These are phyloP conservation scores for Penelope pileata DNA, from an alignment of 2,113 vertebrate genomes.

Conservation along the genomic window DNA sequence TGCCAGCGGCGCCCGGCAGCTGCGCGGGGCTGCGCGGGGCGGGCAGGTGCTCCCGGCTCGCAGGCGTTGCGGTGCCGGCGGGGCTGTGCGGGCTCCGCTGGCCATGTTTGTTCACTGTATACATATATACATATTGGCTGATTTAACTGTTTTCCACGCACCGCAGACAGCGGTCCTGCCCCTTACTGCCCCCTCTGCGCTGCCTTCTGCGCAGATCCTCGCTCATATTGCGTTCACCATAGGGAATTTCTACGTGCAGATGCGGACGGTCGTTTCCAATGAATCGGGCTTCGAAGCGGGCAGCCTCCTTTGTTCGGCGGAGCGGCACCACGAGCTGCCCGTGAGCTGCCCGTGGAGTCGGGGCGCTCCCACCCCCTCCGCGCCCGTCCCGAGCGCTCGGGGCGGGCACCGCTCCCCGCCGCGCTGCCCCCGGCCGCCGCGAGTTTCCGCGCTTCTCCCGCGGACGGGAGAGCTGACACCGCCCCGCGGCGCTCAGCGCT, in stretches of 20 bases:
- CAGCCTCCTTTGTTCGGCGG: neutral
- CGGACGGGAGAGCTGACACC: neutral
- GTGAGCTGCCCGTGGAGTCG: no score
- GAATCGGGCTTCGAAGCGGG: neutral
- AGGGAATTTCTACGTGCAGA: neutral
- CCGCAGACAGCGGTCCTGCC: neutral
- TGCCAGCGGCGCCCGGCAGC: no score
- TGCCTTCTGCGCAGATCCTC: neutral
- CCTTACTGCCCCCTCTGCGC: neutral
- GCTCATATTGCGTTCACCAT: neutral
- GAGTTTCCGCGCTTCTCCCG: neutral
- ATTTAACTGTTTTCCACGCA: neutral
- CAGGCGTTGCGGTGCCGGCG: neutral
- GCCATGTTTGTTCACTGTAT: accelerated
- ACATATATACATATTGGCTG: neutral
- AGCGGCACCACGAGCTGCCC: neutral
- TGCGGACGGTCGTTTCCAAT: neutral
- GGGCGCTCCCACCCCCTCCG: no score
- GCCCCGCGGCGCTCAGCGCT: accelerated
- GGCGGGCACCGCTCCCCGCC: no score
- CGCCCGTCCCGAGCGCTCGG: no score
- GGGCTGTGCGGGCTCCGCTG: neutral
- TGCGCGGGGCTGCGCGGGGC: neutral
- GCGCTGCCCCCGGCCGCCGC: neutral
- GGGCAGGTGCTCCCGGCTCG: neutral